A percentile compares a stretch with the other conserved stretches of the same genome.
Evolutionary conservation across 2,113 vertebrate genomes (phyloP).

Genomic region (Aphyosemion australe): DNA sequence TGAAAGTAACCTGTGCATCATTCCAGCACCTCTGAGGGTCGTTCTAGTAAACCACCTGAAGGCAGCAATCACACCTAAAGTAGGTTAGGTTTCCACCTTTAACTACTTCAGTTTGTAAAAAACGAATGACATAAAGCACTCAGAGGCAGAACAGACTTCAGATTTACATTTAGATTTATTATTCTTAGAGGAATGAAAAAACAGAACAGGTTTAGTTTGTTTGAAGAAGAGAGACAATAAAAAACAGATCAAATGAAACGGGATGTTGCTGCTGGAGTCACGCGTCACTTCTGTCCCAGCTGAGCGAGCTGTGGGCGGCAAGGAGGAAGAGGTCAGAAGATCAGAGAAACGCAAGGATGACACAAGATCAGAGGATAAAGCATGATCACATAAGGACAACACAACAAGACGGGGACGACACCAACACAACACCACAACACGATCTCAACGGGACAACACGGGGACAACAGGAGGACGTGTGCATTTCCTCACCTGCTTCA

Average conservation of each 20-base stretch:
- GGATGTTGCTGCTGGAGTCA: neutral
- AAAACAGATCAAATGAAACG: constrained; percentile 50
- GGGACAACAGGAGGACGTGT: no score
- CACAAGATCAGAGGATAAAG: no score
- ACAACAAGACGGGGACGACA: no score
- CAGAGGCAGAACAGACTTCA: constrained; percentile 48
- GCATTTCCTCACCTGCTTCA: constrained; percentile 86
- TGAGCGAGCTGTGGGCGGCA: constrained; percentile 86
- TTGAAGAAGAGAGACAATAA: constrained; percentile 74
- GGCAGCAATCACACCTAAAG: no score
- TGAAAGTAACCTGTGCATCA: no score
- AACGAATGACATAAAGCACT: neutral
- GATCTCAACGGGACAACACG: neutral
- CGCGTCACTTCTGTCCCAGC: constrained; percentile 89
- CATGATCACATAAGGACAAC: no score
- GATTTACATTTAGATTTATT: constrained; percentile 75
- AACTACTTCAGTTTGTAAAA: no score
- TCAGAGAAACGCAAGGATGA: neutral
- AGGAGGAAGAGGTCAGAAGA: constrained; percentile 8
- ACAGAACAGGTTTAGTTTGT: constrained; percentile 55
- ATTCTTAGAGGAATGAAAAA: constrained; percentile 68
- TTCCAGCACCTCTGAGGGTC: no score
- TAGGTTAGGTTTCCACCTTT: no score
- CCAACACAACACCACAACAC: no score
- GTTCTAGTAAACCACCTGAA: no score